Conservation (phyloP, 2,113 vertebrate genomes). For the Albula glossodonta region DNA sequence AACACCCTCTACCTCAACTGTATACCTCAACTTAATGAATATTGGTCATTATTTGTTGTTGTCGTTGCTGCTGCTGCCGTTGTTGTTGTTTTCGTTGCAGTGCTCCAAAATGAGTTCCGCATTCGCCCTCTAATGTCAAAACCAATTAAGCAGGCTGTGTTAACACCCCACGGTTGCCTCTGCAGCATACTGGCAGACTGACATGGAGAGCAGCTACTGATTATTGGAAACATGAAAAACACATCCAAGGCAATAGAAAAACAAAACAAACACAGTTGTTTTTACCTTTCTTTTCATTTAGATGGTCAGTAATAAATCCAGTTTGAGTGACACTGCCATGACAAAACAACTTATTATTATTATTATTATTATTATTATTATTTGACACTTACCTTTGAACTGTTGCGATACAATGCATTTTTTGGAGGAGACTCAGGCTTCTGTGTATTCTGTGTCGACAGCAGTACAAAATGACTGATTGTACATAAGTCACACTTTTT, state of each 20-base stretch:
- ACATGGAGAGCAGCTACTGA: conserved; percentile 26
- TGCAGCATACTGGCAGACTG: conserved; percentile 29
- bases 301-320: conserved; percentile 21
- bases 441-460: no score
- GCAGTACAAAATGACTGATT: background rate
- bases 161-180: conserved; percentile 38
- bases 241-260: background rate
- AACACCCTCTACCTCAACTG: background rate
- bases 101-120: no score
- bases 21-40: background rate
- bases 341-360: background rate
- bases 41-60: background rate
- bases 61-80: background rate
- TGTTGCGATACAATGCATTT: no score
- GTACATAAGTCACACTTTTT: background rate
- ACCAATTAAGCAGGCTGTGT: conserved; percentile 58
- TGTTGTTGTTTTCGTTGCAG: no score
- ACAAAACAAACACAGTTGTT: background rate
- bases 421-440: no score
- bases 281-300: background rate
- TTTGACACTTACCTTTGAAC: background rate
- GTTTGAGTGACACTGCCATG: background rate
- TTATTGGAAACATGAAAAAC: conserved; percentile 21
- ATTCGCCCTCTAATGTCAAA: conserved; percentile 60
- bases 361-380: conserved; percentile 17